phyloP scores from a whole-genome alignment of 2,113 vertebrate species.

The Andinoacara biseriatus region DNA sequence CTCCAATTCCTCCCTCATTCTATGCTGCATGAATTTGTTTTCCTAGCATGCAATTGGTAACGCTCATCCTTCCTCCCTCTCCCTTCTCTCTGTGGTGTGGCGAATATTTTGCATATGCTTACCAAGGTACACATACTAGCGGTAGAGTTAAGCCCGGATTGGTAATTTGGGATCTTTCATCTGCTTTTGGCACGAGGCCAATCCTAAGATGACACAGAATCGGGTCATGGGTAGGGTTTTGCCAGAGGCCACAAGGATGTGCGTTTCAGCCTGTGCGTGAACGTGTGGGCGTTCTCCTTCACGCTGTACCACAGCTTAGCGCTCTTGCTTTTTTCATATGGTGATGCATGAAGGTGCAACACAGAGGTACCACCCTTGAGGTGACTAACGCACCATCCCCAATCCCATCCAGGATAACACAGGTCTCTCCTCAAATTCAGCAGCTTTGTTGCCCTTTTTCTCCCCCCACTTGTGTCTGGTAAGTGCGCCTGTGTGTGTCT shows the following conservation, averaged over 20 bases:
- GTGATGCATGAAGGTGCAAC: conserved; percentile 60
- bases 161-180: conserved; percentile 69
- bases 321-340: conserved; percentile 56
- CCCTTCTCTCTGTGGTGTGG: conserved; percentile 25
- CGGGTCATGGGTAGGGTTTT: conserved; percentile 46
- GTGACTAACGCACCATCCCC: conserved; percentile 66
- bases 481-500: neutral
- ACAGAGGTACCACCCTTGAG: conserved; percentile 66
- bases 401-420: conserved; percentile 62
- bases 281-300: conserved; percentile 53
- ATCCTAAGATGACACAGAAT: conserved; percentile 39
- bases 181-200: conserved; percentile 49
- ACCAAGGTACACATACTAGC: conserved; percentile 25
- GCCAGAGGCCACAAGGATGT: conserved; percentile 42
- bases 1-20: conserved; percentile 48
- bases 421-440: conserved; percentile 21
- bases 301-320: conserved; percentile 57
- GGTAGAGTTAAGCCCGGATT: conserved; percentile 55
- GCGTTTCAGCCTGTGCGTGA: conserved; percentile 8
- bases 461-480: neutral
- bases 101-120: conserved; percentile 71
- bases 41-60: conserved; percentile 69
- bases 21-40: conserved; percentile 69
- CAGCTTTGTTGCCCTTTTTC: conserved; percentile 27
- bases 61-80: conserved; percentile 55